A percentile compares a stretch with the other conserved stretches of the same genome.
phyloP scores from a whole-genome alignment of 2,888 invertebrate species.

The Dryococelus australis region DNA sequence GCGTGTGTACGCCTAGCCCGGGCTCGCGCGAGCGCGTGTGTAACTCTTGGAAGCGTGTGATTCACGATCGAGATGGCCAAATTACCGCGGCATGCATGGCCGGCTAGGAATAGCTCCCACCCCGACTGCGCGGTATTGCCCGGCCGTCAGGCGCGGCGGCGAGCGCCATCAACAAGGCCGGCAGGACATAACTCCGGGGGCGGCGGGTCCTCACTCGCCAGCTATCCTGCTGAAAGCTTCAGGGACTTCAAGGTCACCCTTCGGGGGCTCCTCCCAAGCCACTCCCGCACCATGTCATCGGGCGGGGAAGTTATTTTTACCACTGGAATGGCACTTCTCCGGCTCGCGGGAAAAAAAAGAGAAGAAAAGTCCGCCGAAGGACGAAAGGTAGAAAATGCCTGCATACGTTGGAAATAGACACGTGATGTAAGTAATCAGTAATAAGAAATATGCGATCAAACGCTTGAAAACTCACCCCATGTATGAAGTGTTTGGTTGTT shows the following conservation, averaged over 20 bases:
- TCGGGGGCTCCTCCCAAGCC: not conserved
- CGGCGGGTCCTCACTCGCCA: not conserved
- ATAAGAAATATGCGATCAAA: too few species aligned
- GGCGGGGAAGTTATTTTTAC: too few species aligned
- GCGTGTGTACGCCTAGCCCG: not conserved
- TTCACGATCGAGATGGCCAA: slow-evolving; percentile 12
- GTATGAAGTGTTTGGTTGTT: too few species aligned
- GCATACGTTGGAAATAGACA: too few species aligned
- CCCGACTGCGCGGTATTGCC: not conserved
- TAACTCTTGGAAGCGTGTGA: not conserved
- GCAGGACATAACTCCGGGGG: not conserved
- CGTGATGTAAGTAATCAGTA: too few species aligned
- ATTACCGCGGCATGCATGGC: slow-evolving; percentile 24
- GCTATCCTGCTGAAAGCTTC: not conserved
- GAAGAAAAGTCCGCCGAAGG: too few species aligned
- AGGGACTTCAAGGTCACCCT: not conserved
- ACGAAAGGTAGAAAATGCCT: too few species aligned
- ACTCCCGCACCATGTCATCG: too few species aligned
- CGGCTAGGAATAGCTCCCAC: not conserved
- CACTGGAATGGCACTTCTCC: too few species aligned
- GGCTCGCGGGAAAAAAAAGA: too few species aligned
- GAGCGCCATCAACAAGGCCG: not conserved
- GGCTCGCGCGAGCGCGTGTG: not conserved
- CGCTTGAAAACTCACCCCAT: too few species aligned
- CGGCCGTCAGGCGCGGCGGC: not conserved